phyloP scores from a whole-genome alignment of 1,140 invertebrate species.

The Brachionus asplanchnoidis region DNA sequence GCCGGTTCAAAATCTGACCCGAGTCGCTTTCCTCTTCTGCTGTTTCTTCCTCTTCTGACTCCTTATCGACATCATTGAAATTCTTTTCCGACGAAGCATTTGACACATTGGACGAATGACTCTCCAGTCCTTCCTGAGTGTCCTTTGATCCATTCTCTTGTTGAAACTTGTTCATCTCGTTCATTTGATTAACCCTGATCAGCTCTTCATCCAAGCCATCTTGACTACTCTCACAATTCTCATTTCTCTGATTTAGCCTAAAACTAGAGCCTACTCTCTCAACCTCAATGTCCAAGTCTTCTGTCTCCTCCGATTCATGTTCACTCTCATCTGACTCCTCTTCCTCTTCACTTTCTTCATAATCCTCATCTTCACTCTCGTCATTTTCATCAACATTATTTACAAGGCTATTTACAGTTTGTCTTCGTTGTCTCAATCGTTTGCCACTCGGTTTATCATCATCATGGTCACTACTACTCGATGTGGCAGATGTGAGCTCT shows the following conservation, averaged over 20 bases:
- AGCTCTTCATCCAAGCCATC: neutral
- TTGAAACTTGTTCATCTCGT: neutral
- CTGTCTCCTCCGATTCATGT: constrained; percentile 33
- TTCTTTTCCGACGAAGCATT: neutral
- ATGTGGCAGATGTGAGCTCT: neutral
- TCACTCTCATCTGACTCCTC: constrained; percentile 48
- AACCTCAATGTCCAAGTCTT: neutral
- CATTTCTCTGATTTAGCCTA: neutral
- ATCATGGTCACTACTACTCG: neutral
- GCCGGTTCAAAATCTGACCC: neutral
- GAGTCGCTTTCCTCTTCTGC: neutral
- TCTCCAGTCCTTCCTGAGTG: neutral
- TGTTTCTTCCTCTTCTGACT: neutral
- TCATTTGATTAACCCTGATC: neutral
- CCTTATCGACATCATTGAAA: neutral
- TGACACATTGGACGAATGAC: neutral
- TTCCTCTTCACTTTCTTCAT: constrained; percentile 44
- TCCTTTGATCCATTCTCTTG: neutral
- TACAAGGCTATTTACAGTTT: constrained; percentile 20
- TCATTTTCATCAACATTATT: constrained; percentile 40
- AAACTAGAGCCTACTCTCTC: neutral
- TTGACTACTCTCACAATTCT: neutral
- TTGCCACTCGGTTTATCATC: neutral
- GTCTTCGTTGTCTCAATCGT: neutral
- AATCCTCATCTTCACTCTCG: constrained; percentile 37